These are phyloP conservation scores for Onchidella celtica DNA, from an alignment of 2,888 invertebrate genomes.

Conservation along the genomic window DNA sequence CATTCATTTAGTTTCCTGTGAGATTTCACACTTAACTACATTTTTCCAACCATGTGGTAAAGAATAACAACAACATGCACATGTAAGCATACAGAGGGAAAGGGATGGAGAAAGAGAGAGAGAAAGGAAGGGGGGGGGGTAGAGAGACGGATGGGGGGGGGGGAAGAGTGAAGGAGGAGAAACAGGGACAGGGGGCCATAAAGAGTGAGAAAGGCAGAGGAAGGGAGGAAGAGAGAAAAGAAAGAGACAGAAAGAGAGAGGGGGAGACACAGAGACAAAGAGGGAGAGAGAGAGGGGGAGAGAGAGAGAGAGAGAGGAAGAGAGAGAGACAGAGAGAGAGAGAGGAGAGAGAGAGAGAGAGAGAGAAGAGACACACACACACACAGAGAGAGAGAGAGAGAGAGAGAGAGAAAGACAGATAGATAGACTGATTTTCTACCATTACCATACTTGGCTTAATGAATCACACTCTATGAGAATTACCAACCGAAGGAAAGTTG, in stretches of 20 bases:
- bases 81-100: too few relatives aligned
- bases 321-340: constrained; percentile 16
- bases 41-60: too few relatives aligned
- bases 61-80: too few relatives aligned
- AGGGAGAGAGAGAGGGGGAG: constrained; percentile 16
- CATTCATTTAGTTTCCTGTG: too few relatives aligned
- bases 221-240: neutral
- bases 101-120: too few relatives aligned
- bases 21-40: too few relatives aligned
- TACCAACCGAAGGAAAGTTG: too few relatives aligned
- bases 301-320: constrained; percentile 23
- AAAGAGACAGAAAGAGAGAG: neutral
- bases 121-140: neutral
- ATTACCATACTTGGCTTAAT: neutral
- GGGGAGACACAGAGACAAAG: neutral
- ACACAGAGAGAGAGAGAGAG: neutral
- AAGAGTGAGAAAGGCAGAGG: neutral
- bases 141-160: neutral
- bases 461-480: too few relatives aligned
- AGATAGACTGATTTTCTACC: neutral
- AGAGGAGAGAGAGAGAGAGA: neutral
- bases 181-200: constrained; percentile 14
- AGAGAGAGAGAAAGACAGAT: neutral
- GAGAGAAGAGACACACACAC: too few relatives aligned
- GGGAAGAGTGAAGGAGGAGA: constrained; percentile 1